Evolutionary conservation across 2,113 vertebrate genomes (phyloP).

Genomic region (Planiliza haematocheilus): DNA sequence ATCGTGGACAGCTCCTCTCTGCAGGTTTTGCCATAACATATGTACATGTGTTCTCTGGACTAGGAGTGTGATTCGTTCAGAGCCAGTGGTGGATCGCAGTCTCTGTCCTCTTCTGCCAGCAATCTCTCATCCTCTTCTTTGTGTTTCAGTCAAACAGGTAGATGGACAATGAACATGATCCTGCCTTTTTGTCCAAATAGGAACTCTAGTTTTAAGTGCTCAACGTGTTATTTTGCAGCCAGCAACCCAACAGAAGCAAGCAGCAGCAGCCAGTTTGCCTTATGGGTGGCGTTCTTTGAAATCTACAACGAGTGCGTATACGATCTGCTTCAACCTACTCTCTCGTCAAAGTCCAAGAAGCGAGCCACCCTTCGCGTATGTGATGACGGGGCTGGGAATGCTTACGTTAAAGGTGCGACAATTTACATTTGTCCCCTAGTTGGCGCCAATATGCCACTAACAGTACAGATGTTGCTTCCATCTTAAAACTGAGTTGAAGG

Average conservation of each 20-base stretch:
- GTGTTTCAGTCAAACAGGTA: slow-evolving; percentile 69
- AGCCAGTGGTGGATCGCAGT: slow-evolving; percentile 14
- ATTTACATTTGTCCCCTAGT: too few species aligned
- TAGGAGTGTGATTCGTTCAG: slow-evolving; percentile 61
- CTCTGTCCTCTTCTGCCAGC: background rate
- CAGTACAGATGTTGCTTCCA: background rate
- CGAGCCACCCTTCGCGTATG: slow-evolving; percentile 86
- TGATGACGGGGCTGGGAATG: slow-evolving; percentile 88
- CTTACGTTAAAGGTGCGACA: slow-evolving; percentile 86
- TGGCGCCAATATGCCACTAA: background rate
- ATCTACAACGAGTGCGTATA: slow-evolving; percentile 92
- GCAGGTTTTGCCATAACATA: background rate
- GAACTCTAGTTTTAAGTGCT: too few species aligned
- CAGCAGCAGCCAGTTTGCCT: slow-evolving; percentile 74
- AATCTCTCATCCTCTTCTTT: slow-evolving; percentile 44
- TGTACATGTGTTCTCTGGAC: background rate
- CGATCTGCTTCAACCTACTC: slow-evolving; percentile 83
- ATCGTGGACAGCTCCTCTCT: background rate
- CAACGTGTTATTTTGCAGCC: too few species aligned
- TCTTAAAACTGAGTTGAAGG: background rate
- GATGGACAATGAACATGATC: too few species aligned
- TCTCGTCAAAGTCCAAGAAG: slow-evolving; percentile 82
- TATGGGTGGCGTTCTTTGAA: slow-evolving; percentile 92
- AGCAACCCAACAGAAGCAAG: slow-evolving; percentile 31
- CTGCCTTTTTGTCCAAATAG: too few species aligned